Conservation (phyloP, 1,140 invertebrate genomes). For the Antheraea mylitta region DNA sequence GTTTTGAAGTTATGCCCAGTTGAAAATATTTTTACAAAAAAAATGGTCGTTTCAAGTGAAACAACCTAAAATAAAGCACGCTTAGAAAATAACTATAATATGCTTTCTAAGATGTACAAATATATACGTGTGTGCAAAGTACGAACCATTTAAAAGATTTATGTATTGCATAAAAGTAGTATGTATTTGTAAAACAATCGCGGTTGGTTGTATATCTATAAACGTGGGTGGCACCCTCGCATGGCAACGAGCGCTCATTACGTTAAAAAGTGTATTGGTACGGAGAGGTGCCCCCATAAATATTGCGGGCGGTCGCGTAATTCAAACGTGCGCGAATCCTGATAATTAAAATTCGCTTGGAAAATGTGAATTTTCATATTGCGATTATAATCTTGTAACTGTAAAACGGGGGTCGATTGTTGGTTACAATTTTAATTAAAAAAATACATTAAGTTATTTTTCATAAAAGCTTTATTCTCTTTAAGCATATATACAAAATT, state of each 20-base stretch:
- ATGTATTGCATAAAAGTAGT: conserved; percentile 9
- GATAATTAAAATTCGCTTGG: conserved; percentile 79
- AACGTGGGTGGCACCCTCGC: conserved; percentile 42
- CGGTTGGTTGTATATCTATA: conserved; percentile 32
- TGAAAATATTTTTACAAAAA: too few relatives aligned
- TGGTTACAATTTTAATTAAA: conserved; percentile 6
- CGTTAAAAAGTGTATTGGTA: conserved; percentile 77
- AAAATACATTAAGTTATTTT: too few relatives aligned
- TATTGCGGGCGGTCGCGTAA: conserved; percentile 72
- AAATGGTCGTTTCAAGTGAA: too few relatives aligned
- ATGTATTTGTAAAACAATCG: conserved; percentile 49
- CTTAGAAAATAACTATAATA: too few relatives aligned
- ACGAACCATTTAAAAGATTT: neutral
- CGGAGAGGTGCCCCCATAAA: conserved; percentile 61
- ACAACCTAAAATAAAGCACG: too few relatives aligned
- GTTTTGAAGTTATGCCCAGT: too few relatives aligned
- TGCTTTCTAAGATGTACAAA: too few relatives aligned
- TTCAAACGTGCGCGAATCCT: conserved; percentile 70
- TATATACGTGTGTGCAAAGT: too few relatives aligned
- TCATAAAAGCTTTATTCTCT: too few relatives aligned
- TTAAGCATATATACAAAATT: too few relatives aligned
- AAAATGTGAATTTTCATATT: conserved; percentile 77
- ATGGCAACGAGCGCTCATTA: conserved; percentile 64
- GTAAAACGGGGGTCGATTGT: conserved; percentile 48
- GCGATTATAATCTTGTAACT: conserved; percentile 68